These are phyloP conservation scores for Drosophila macrospina DNA, from an alignment of 2,888 invertebrate genomes.

Conservation along the genomic window DNA sequence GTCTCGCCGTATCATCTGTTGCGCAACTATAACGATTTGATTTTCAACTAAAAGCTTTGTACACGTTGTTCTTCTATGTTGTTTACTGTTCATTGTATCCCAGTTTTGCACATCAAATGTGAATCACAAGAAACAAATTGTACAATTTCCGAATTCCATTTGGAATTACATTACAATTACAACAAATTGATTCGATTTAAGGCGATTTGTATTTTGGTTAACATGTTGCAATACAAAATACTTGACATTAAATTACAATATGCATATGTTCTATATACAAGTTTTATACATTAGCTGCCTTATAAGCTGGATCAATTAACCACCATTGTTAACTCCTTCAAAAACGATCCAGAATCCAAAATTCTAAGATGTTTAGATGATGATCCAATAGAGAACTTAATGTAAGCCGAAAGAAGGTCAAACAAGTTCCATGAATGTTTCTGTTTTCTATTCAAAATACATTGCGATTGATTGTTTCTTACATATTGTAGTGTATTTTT, in stretches of 20 bases:
- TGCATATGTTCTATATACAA: conserved; percentile 53
- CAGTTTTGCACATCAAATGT: background rate
- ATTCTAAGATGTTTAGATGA: conserved; percentile 8
- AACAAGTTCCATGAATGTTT: conserved; percentile 11
- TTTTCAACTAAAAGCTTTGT: conserved; percentile 91
- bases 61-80: conserved; percentile 27
- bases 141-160: conserved; percentile 3
- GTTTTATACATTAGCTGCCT: conserved; percentile 54
- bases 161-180: conserved; percentile 4
- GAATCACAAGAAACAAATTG: conserved; percentile 15
- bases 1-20: conserved; percentile 97
- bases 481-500: conserved; percentile 53
- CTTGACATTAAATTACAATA: conserved; percentile 51
- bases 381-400: conserved; percentile 12
- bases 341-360: background rate
- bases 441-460: conserved; percentile 43
- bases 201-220: conserved; percentile 61
- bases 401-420: background rate
- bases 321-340: background rate
- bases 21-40: conserved; percentile 96
- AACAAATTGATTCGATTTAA: conserved; percentile 37
- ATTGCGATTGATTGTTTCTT: conserved; percentile 38
- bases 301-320: conserved; percentile 11
- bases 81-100: conserved; percentile 26
- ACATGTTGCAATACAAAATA: conserved; percentile 55